Percentiles rank a stretch among this genome's conserved stretches.
These are phyloP conservation scores for Arrhopalites spinosus DNA, from an alignment of 2,888 invertebrate species.

Conservation along the genomic window DNA sequence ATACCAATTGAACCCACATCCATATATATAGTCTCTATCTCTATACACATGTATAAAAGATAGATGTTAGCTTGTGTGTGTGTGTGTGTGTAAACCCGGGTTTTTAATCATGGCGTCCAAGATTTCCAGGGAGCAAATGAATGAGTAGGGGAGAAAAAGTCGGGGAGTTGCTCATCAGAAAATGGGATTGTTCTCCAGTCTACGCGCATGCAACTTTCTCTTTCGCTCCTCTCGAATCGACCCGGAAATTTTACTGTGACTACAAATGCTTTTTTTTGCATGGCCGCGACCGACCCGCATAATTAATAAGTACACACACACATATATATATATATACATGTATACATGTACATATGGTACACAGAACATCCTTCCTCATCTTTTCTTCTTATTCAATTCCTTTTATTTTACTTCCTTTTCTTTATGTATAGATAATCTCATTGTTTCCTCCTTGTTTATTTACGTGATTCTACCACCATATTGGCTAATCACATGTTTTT, in stretches of 20 bases:
- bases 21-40: background rate
- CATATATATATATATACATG: too few species aligned
- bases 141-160: slow-evolving; percentile 52
- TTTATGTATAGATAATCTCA: background rate
- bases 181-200: slow-evolving; percentile 49
- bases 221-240: slow-evolving; percentile 48
- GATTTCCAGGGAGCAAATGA: slow-evolving; percentile 50
- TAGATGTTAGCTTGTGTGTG: background rate
- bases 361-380: background rate
- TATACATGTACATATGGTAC: too few species aligned
- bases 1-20: background rate
- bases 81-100: slow-evolving; percentile 38
- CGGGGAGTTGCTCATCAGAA: slow-evolving; percentile 50
- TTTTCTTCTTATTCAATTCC: background rate
- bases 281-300: slow-evolving; percentile 46
- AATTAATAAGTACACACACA: slow-evolving; percentile 44
- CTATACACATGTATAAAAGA: background rate
- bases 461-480: background rate
- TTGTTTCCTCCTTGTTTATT: slow-evolving; percentile 6
- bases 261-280: slow-evolving; percentile 41
- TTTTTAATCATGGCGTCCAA: slow-evolving; percentile 54
- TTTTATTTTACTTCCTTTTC: slow-evolving; percentile 11
- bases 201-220: slow-evolving; percentile 44
- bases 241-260: slow-evolving; percentile 48
- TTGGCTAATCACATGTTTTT: background rate